A percentile compares a stretch with the other conserved stretches of the same genome.
Evolutionary conservation across 1,140 invertebrate species (phyloP).

Genomic region (Drosophila biarmipes): DNA sequence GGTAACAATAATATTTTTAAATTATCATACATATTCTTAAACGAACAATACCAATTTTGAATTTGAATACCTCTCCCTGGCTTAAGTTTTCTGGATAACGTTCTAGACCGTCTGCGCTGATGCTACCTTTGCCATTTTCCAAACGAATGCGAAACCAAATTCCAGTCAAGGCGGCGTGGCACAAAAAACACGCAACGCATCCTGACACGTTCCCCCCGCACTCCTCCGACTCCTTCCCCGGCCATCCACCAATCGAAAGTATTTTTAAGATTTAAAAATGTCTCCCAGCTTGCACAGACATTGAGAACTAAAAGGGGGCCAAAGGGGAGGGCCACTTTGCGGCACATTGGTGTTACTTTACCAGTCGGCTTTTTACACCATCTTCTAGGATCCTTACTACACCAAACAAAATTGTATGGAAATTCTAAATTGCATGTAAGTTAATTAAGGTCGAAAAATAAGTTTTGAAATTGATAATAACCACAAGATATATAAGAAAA

Average conservation of each 20-base stretch:
- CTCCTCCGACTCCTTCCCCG: background rate
- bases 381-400: background rate
- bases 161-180: slow-evolving; percentile 58
- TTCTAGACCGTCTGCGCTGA: slow-evolving; percentile 28
- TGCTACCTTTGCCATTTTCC: slow-evolving; percentile 59
- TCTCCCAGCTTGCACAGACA: slow-evolving; percentile 42
- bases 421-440: too few relatives aligned
- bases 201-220: slow-evolving; percentile 42
- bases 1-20: too few relatives aligned
- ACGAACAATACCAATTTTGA: background rate
- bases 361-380: slow-evolving; percentile 26
- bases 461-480: too few relatives aligned
- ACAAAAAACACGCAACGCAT: slow-evolving; percentile 74
- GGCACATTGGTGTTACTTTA: slow-evolving; percentile 57
- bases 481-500: too few relatives aligned
- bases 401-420: background rate
- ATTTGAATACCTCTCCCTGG: slow-evolving; percentile 10
- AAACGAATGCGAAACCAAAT: slow-evolving; percentile 79
- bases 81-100: background rate
- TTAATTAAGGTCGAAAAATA: too few relatives aligned
- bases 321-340: slow-evolving; percentile 57
- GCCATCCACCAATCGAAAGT: slow-evolving; percentile 38
- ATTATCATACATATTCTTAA: too few relatives aligned
- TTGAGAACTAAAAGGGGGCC: slow-evolving; percentile 20
- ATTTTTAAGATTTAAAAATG: slow-evolving; percentile 71